Evolutionary conservation across 92 coral and sea anemone species (phyloP).

Genomic region (Actinostola sp.): DNA sequence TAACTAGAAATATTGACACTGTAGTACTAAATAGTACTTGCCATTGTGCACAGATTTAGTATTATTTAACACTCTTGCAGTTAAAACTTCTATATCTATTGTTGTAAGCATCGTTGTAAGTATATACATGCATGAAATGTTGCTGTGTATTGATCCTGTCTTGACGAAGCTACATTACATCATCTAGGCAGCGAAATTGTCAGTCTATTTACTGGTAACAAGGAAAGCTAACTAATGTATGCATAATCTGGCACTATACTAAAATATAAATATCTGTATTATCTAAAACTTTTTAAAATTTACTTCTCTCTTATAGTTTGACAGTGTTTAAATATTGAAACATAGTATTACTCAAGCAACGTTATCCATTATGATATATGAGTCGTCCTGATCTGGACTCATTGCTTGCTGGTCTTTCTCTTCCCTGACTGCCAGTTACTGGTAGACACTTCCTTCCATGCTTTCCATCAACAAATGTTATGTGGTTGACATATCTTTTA

Average conservation of each 20-base stretch:
- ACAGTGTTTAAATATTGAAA: constrained; percentile 21
- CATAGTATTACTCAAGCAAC: not conserved
- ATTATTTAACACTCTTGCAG: no score
- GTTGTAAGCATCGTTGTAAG: no score
- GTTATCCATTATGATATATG: constrained; percentile 41
- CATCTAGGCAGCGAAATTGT: no score
- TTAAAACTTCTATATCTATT: no score
- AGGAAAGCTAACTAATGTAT: constrained; percentile 7
- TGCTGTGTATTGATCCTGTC: no score
- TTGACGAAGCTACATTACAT: no score
- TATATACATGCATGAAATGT: no score
- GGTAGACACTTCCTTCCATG: constrained; percentile 88
- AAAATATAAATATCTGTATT: not conserved
- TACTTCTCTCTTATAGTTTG: constrained; percentile 2
- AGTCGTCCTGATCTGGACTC: constrained; percentile 12
- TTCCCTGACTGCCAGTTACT: constrained; percentile 46
- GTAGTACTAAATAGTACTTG: no score
- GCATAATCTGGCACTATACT: not conserved
- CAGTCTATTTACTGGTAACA: no score
- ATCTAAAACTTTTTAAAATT: not conserved
- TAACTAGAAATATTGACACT: no score
- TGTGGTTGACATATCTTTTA: constrained; percentile 75
- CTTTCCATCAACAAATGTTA: constrained; percentile 95
- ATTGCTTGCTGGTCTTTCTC: constrained; percentile 17
- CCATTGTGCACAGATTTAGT: no score